Evolutionary conservation across 2,797 vertebrate species (phyloP), one percentile per base, ranked within the genome.

Genomic region (Lithobates sylvaticus): DNA sequence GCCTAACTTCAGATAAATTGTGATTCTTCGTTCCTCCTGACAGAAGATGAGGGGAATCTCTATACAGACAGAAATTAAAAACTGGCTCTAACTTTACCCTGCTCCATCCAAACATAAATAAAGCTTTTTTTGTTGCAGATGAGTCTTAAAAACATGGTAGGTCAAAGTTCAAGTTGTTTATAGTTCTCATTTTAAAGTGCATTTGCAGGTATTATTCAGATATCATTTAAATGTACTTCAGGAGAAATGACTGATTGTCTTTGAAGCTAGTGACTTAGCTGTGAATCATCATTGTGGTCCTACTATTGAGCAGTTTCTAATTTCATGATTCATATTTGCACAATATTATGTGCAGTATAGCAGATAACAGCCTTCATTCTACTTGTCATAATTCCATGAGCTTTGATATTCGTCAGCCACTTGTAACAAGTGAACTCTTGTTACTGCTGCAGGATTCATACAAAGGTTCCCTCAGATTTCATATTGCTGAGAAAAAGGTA

Each of bases 221-320:
- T 23, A 23, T 18, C 9, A 8, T 61, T 21, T 61, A 1, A 61
- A 68, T 50, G 39, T 67, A 27, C 64, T 79, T n/a, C 39, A 12
- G 13, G 58, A 42, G 29, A 34, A 75, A 67, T 10, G 50, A 26
- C 39, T 54, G 54, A 61, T 61, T 61, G 47, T 42, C 54, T 80
- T 74, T 61, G 39, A 67, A 68, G 78, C 32, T 6, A 23, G 67
- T 76, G 72, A 81, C 16, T 54, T 36, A 26, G n/a, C n/a, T 34
- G 42, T 86, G 78, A 81, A 75, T 86, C 72, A 81, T 16, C 9
- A 29, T 54, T 34, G 32, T 44, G 44, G 42, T 70, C 70, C 65
- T 61, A 23, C 5, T 12, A 9, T 23, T 61, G 54, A n/a, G 54
- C 54, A 61, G 54, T 61, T 23, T 61, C 54, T 21, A 23, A 61